These are phyloP conservation scores for Hoplostethus atlanticus DNA, from an alignment of 2,797 vertebrate species.

Conservation along the genomic window DNA sequence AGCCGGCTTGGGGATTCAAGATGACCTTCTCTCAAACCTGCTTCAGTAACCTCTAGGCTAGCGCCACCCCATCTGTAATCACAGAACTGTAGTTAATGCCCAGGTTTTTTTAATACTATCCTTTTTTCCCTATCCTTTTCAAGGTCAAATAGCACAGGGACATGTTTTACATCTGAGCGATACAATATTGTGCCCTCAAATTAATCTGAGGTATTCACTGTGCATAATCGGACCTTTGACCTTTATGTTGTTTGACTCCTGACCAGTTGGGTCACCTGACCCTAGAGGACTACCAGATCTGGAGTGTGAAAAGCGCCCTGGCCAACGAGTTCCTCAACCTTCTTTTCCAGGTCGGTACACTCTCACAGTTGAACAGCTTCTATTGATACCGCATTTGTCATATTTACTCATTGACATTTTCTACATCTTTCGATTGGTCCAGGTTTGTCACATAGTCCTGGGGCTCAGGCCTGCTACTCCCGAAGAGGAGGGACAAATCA, in stretches of 20 bases:
- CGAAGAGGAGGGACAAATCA: slow-evolving; percentile 98
- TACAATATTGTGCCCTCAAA: too few relatives aligned
- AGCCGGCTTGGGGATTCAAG: too few relatives aligned
- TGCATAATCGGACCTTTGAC: background rate
- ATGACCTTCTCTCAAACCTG: too few relatives aligned
- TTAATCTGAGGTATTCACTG: background rate
- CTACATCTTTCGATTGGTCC: slow-evolving; percentile 7
- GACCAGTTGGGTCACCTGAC: slow-evolving; percentile 92
- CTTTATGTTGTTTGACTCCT: slow-evolving; percentile 31
- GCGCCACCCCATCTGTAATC: too few relatives aligned
- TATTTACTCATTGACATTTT: background rate
- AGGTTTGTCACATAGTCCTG: slow-evolving; percentile 98
- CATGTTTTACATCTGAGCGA: too few relatives aligned
- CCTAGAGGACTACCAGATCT: slow-evolving; percentile 99
- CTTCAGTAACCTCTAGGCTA: too few relatives aligned
- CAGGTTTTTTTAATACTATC: too few relatives aligned
- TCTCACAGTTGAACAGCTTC: background rate
- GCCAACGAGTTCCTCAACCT: slow-evolving; percentile 99
- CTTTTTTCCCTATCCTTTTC: background rate
- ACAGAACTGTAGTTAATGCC: too few relatives aligned
- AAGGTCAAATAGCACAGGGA: slow-evolving; percentile 10
- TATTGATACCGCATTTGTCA: background rate
- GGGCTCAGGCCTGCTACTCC: slow-evolving; percentile 95
- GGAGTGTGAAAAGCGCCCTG: slow-evolving; percentile 98
- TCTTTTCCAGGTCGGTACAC: slow-evolving; percentile 93